Percentiles rank a stretch among this genome's conserved stretches.
These are phyloP conservation scores for Mesocricetus auratus DNA, from an alignment of 2,113 vertebrate genomes.

Conservation along the genomic window DNA sequence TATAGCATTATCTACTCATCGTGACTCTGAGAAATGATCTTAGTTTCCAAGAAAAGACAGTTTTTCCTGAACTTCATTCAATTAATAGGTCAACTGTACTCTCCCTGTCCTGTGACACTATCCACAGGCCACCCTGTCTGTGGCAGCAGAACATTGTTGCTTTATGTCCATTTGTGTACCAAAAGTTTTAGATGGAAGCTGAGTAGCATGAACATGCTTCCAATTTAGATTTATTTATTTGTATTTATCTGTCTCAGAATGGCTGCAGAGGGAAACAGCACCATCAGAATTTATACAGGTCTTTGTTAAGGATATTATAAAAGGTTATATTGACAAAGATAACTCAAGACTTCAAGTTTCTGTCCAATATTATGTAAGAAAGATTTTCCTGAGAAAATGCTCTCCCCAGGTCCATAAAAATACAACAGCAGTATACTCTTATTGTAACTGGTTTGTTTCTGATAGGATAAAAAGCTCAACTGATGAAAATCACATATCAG, in stretches of 20 bases:
- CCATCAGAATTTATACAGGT: not conserved
- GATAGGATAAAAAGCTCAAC: not conserved
- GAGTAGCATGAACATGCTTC: not conserved
- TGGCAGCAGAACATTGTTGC: not conserved
- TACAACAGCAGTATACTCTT: not conserved
- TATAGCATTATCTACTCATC: not conserved
- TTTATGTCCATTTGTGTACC: not conserved
- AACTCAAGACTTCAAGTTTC: not conserved
- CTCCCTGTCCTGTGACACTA: not conserved
- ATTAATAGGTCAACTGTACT: not conserved
- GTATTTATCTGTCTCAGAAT: not conserved
- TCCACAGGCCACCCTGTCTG: not conserved
- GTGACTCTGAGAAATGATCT: not conserved
- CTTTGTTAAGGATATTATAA: constrained; percentile 7
- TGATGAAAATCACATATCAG: not conserved
- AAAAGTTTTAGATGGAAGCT: not conserved
- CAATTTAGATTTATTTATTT: not conserved
- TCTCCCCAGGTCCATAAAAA: not conserved
- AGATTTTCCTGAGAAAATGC: constrained; percentile 1
- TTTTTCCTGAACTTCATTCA: not conserved
- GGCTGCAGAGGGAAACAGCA: not conserved
- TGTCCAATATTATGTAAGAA: constrained; percentile 48
- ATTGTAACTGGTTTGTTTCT: constrained; percentile 45
- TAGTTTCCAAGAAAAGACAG: not conserved
- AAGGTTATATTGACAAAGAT: constrained; percentile 15